phyloP scores from a whole-genome alignment of 2,888 invertebrate genomes.

The Conistra vaccinii region DNA sequence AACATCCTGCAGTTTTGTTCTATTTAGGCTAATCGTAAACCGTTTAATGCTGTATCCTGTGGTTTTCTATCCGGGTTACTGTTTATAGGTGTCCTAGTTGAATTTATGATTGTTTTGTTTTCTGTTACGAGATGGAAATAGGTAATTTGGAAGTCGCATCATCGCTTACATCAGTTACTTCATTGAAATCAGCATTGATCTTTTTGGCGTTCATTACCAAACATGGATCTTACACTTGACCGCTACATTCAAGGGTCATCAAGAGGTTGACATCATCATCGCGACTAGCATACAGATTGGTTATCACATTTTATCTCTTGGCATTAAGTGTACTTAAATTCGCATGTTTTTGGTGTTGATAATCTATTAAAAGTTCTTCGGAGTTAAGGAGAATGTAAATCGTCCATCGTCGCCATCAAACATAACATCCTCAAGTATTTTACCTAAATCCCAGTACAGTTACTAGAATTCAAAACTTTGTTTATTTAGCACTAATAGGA shows the following conservation, averaged over 20 bases:
- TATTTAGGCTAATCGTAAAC: slow-evolving; percentile 42
- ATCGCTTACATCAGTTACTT: slow-evolving; percentile 14
- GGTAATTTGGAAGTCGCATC: slow-evolving; percentile 17
- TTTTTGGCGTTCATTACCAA: background rate
- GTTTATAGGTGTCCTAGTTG: slow-evolving; percentile 37
- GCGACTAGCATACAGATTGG: background rate
- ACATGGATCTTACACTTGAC: slow-evolving; percentile 2
- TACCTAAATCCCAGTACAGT: slow-evolving; percentile 18
- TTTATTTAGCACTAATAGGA: slow-evolving; percentile 43
- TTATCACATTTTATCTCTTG: slow-evolving; percentile 11
- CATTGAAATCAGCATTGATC: slow-evolving; percentile 20
- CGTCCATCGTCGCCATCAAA: background rate
- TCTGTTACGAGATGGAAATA: slow-evolving; percentile 11
- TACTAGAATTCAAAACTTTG: slow-evolving; percentile 26
- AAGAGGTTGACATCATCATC: background rate
- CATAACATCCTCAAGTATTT: slow-evolving; percentile 21
- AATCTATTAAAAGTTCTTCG: background rate
- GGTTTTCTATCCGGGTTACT: slow-evolving; percentile 40
- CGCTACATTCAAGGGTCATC: background rate
- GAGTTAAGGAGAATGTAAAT: background rate
- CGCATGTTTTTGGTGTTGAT: background rate
- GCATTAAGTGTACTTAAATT: slow-evolving; percentile 4
- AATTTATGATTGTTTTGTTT: slow-evolving; percentile 27
- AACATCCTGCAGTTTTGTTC: slow-evolving; percentile 44
- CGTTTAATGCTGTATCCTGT: slow-evolving; percentile 38